A percentile compares a stretch with the other conserved stretches of the same genome.
These are phyloP conservation scores for Drosophila pruinosa DNA, from an alignment of 1,140 invertebrate species.

Conservation along the genomic window DNA sequence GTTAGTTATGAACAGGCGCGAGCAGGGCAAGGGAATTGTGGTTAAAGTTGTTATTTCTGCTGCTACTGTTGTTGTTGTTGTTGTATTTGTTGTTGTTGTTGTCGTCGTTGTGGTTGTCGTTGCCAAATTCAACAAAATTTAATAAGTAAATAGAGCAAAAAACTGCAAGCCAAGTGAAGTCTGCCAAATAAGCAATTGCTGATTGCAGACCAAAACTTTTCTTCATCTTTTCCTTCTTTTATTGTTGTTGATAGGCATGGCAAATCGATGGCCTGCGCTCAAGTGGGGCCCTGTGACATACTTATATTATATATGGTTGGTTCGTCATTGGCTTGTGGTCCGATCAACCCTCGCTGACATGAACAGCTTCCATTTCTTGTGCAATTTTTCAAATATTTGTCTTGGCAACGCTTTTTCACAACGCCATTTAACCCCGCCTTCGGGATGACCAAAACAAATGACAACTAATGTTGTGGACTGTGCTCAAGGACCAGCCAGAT, in stretches of 20 bases:
- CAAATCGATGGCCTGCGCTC: conserved; percentile 58
- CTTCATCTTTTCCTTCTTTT: neutral
- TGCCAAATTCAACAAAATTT: conserved; percentile 71
- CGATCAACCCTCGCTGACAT: conserved; percentile 35
- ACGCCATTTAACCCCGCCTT: neutral
- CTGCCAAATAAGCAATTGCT: conserved; percentile 64
- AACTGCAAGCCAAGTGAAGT: conserved; percentile 35
- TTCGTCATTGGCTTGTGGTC: conserved; percentile 2
- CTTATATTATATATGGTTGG: conserved; percentile 4
- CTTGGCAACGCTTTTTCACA: conserved; percentile 37
- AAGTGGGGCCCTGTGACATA: conserved; percentile 21
- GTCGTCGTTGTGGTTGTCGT: conserved; percentile 22
- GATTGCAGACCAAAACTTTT: conserved; percentile 27
- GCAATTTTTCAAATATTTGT: conserved; percentile 78
- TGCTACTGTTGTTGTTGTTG: conserved; percentile 1
- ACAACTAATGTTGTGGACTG: conserved; percentile 54
- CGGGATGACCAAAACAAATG: conserved; percentile 69
- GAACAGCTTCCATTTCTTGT: conserved; percentile 68
- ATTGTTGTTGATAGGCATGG: conserved; percentile 29
- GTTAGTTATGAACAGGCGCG: conserved; percentile 64
- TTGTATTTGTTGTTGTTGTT: neutral
- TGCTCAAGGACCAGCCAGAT: conserved; percentile 57
- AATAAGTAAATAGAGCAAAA: conserved; percentile 78
- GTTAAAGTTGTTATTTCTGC: neutral
- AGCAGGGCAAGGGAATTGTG: conserved; percentile 1